These are phyloP conservation scores for Calyptomena viridis DNA, from an alignment of 2,113 vertebrate genomes.

Conservation along the genomic window DNA sequence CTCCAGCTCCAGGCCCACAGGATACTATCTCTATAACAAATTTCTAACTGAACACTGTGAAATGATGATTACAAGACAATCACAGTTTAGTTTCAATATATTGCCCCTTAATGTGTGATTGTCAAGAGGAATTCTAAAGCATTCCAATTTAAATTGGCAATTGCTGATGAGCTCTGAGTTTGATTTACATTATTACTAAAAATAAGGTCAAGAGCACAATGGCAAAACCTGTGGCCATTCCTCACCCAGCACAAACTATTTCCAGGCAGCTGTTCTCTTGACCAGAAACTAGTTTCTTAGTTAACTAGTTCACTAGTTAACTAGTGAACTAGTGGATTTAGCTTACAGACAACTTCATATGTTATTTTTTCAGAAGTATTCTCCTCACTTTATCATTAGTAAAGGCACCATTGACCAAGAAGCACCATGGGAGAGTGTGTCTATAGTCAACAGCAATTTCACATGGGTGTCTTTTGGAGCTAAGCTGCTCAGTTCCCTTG, in stretches of 20 bases:
- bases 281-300: neutral
- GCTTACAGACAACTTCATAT: neutral
- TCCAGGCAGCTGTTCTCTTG: neutral
- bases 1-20: neutral
- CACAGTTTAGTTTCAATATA: neutral
- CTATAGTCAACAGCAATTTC: neutral
- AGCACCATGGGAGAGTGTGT: neutral
- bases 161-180: neutral
- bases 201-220: neutral
- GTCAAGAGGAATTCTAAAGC: neutral
- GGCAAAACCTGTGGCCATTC: neutral
- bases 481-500: neutral
- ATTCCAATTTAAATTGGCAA: neutral
- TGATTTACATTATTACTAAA: neutral
- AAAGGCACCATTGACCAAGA: neutral
- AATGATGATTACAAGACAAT: neutral
- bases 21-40: slow-evolving; percentile 29
- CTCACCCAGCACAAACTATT: neutral
- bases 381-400: neutral
- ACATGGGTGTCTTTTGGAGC: fast-evolving
- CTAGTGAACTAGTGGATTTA: too few species aligned
- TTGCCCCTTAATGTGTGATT: neutral
- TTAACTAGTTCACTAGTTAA: neutral
- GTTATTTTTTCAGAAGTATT: neutral
- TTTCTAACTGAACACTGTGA: neutral